These are phyloP conservation scores for Artibeus lituratus DNA, from an alignment of 2,797 vertebrate species.

Conservation along the genomic window DNA sequence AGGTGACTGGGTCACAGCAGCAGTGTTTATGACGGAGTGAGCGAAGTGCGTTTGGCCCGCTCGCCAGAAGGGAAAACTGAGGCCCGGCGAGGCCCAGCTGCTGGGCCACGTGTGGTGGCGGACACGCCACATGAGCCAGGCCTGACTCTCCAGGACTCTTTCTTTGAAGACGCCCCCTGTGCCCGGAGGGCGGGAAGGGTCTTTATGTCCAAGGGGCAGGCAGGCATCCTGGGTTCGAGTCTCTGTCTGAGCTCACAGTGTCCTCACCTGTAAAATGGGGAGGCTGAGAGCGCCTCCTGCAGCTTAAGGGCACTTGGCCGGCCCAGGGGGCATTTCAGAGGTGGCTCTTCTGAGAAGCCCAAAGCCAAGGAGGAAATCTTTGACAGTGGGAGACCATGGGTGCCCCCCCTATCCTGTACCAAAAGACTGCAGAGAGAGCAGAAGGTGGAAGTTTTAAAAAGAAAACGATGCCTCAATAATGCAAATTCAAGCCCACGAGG, in stretches of 20 bases:
- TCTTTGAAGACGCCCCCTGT: neutral
- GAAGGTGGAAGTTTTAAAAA: neutral
- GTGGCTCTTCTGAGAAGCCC: neutral
- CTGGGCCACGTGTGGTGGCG: neutral
- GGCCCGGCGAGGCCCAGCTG: neutral
- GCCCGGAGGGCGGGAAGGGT: too few species aligned
- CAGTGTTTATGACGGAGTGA: neutral
- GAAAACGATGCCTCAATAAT: neutral
- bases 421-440: neutral
- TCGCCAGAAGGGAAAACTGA: neutral
- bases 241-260: rapidly evolving
- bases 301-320: rapidly evolving
- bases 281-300: neutral
- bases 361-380: neutral
- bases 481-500: neutral
- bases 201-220: neutral
- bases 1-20: neutral
- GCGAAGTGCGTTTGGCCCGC: neutral
- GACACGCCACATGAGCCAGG: neutral
- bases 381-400: rapidly evolving
- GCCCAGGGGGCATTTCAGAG: neutral
- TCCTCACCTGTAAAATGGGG: neutral
- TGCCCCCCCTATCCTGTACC: neutral
- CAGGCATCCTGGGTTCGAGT: neutral
- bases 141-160: neutral